Conservation (phyloP, 2,888 invertebrate species). For the Lycophotia porphyrea region DNA sequence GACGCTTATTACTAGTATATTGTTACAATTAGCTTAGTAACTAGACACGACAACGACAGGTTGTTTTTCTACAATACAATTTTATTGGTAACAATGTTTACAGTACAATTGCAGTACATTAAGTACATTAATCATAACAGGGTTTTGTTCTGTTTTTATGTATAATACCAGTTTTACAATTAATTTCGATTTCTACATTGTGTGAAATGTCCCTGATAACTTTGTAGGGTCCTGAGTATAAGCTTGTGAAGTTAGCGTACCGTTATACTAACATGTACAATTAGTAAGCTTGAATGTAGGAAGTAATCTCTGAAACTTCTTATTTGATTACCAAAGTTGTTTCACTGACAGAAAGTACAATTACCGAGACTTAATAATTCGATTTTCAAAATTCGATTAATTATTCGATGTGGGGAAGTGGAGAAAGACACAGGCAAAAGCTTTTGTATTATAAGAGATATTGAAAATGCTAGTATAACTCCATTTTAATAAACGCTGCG, state of each 20-base stretch:
- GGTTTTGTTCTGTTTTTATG: too few relatives aligned
- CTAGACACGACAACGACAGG: too few relatives aligned
- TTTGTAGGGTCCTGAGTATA: too few relatives aligned
- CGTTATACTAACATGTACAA: background rate
- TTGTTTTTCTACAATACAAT: too few relatives aligned
- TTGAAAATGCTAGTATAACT: slow-evolving; percentile 15
- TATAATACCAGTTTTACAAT: too few relatives aligned
- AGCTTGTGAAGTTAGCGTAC: background rate
- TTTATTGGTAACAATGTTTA: too few relatives aligned
- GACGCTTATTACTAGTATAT: too few relatives aligned
- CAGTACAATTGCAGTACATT: too few relatives aligned
- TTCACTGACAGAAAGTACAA: background rate
- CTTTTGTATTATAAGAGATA: slow-evolving; percentile 2
- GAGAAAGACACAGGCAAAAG: background rate
- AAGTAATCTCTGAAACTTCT: background rate
- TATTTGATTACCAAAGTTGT: background rate
- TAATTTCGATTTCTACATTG: too few relatives aligned
- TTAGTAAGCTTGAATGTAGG: background rate
- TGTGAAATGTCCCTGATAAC: too few relatives aligned
- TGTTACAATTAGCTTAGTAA: too few relatives aligned
- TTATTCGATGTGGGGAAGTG: background rate
- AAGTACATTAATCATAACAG: too few relatives aligned
- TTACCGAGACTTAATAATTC: background rate
- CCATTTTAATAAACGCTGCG: slow-evolving; percentile 14
- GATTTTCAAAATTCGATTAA: background rate